These are phyloP conservation scores for Nasonovia ribisnigri DNA, from an alignment of 2,888 invertebrate genomes.

Conservation along the genomic window DNA sequence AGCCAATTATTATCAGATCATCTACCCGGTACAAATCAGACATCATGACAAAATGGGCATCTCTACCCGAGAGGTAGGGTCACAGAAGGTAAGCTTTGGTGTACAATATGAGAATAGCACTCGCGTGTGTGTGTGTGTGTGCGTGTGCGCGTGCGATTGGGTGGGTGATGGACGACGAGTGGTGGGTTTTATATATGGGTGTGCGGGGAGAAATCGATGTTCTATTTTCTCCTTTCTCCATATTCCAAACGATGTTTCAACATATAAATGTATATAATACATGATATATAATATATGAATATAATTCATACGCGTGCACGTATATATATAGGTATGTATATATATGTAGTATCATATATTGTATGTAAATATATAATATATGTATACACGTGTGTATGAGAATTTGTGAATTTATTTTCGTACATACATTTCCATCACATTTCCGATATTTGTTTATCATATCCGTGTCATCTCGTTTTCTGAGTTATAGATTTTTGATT, in stretches of 20 bases:
- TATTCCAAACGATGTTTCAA: slow-evolving; percentile 36
- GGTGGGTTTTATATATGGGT: not conserved
- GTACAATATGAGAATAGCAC: slow-evolving; percentile 1
- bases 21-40: slow-evolving; percentile 92
- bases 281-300: not conserved
- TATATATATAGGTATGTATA: not conserved
- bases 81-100: slow-evolving; percentile 80
- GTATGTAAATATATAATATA: not conserved
- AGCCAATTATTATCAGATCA: slow-evolving; percentile 92
- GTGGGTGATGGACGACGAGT: not conserved
- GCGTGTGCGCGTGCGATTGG: not conserved
- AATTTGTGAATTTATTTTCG: slow-evolving; percentile 36
- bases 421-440: slow-evolving; percentile 2
- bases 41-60: slow-evolving; percentile 97
- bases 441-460: slow-evolving; percentile 47
- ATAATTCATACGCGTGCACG: not conserved
- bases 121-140: not conserved
- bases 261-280: not conserved
- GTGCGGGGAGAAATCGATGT: slow-evolving; percentile 17
- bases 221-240: slow-evolving; percentile 43
- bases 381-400: not conserved
- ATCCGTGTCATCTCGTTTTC: slow-evolving; percentile 14
- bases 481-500: not conserved
- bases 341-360: not conserved
- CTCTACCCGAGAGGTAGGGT: slow-evolving; percentile 90